phyloP scores from a whole-genome alignment of 2,113 vertebrate species.

The Hylia prasina region DNA sequence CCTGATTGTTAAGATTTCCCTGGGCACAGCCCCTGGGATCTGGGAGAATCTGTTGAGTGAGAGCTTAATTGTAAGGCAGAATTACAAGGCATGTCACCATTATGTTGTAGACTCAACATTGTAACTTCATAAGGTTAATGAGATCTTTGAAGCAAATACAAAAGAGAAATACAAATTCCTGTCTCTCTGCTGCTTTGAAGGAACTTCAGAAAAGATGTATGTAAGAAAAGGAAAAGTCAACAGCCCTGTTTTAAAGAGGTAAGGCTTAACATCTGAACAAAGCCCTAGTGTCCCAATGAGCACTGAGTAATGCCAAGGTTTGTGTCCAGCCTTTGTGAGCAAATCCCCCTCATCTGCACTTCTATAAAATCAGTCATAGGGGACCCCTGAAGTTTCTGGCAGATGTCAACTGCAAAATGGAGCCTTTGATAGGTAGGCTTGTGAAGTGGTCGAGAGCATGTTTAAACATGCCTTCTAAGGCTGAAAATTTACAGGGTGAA shows the following conservation, averaged over 20 bases:
- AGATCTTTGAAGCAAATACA: background rate
- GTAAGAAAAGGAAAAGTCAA: background rate
- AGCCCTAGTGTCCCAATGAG: background rate
- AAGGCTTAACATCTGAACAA: conserved; percentile 13
- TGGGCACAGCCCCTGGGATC: background rate
- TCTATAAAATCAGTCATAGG: background rate
- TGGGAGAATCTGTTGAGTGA: conserved; percentile 4
- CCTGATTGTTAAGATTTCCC: background rate
- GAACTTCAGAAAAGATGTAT: background rate
- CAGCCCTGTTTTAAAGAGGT: background rate
- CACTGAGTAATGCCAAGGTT: background rate
- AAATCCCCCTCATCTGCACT: background rate
- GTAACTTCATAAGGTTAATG: background rate
- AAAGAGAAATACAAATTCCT: background rate
- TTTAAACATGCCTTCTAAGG: background rate
- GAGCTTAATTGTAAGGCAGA: background rate
- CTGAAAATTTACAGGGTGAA: background rate
- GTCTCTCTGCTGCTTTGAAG: background rate
- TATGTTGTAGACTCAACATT: background rate
- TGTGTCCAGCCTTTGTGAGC: background rate
- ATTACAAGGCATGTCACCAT: background rate
- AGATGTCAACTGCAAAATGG: background rate
- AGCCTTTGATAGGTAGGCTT: background rate
- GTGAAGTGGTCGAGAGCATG: background rate
- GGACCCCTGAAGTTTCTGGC: background rate